Conservation (phyloP, 2,888 invertebrate species). For the Cistogaster globosa region DNA sequence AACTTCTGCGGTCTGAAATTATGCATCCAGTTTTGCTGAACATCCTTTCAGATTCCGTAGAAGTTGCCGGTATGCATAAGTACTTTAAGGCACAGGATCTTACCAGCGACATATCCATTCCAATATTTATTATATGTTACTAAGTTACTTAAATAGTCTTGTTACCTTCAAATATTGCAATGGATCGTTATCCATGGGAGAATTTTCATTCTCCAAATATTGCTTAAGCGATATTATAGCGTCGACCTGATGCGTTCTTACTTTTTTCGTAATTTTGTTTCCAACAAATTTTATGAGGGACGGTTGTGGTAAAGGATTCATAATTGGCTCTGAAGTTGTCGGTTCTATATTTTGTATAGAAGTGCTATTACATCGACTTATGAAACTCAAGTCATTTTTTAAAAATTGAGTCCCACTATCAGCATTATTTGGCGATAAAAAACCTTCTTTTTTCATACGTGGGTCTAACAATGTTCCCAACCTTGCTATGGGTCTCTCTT, state of each 20-base stretch:
- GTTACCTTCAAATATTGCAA: slow-evolving; percentile 27
- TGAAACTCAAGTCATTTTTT: slow-evolving; percentile 19
- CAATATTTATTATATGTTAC: too few species aligned
- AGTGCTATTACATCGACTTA: slow-evolving; percentile 8
- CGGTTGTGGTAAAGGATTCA: neutral
- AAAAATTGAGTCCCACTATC: neutral
- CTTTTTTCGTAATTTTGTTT: slow-evolving; percentile 17
- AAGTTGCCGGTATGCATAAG: slow-evolving; percentile 9
- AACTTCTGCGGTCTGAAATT: too few species aligned
- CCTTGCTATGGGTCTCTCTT: too few species aligned
- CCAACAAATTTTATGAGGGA: slow-evolving; percentile 22
- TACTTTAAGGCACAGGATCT: too few species aligned
- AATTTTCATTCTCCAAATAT: slow-evolving; percentile 35
- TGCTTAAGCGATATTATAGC: slow-evolving; percentile 26
- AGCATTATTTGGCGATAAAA: slow-evolving; percentile 7
- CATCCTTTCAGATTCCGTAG: slow-evolving; percentile 45
- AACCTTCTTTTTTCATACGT: neutral
- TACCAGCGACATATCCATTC: too few species aligned
- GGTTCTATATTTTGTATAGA: slow-evolving; percentile 7
- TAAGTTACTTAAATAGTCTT: too few species aligned
- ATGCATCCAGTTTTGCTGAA: slow-evolving; percentile 45
- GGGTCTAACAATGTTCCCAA: too few species aligned
- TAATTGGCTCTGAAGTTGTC: slow-evolving; percentile 5
- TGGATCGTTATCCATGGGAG: slow-evolving; percentile 6
- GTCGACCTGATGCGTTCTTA: slow-evolving; percentile 29